These are phyloP conservation scores for Pseudococcus longispinus DNA, from an alignment of 2,888 invertebrate species.

Conservation along the genomic window DNA sequence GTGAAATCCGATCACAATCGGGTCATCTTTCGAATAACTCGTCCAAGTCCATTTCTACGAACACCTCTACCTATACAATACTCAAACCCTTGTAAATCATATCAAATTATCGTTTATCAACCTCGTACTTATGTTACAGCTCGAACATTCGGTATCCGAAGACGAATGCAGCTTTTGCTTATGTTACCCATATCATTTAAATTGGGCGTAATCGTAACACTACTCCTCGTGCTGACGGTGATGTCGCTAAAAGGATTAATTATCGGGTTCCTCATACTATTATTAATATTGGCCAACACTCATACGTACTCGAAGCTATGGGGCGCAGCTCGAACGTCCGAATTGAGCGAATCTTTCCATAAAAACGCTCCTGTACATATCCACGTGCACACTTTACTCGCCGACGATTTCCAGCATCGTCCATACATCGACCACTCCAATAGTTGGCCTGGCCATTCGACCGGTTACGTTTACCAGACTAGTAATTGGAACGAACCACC, in stretches of 20 bases:
- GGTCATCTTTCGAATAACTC: not conserved
- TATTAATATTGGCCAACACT: slow-evolving; percentile 57
- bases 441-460: not conserved
- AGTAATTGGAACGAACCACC: slow-evolving; percentile 17
- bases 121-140: slow-evolving; percentile 42
- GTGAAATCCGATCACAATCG: not conserved
- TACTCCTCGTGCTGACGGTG: slow-evolving; percentile 59
- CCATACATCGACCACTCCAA: not conserved
- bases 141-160: slow-evolving; percentile 59
- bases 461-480: not conserved
- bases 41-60: not conserved
- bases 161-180: slow-evolving; percentile 59
- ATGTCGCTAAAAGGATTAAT: slow-evolving; percentile 60
- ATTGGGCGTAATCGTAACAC: slow-evolving; percentile 60
- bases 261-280: slow-evolving; percentile 59
- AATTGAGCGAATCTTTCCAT: slow-evolving; percentile 29
- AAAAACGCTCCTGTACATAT: slow-evolving; percentile 26
- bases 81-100: not conserved
- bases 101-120: not conserved
- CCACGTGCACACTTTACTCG: slow-evolving; percentile 46
- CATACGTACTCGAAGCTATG: slow-evolving; percentile 43
- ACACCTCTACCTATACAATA: not conserved
- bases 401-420: not conserved
- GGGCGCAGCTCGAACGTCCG: slow-evolving; percentile 6
- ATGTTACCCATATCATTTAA: slow-evolving; percentile 60